A percentile compares a stretch with the other conserved stretches of the same genome.
Evolutionary conservation across 2,888 invertebrate genomes (phyloP).

Genomic region (Chrysolina haemoptera): DNA sequence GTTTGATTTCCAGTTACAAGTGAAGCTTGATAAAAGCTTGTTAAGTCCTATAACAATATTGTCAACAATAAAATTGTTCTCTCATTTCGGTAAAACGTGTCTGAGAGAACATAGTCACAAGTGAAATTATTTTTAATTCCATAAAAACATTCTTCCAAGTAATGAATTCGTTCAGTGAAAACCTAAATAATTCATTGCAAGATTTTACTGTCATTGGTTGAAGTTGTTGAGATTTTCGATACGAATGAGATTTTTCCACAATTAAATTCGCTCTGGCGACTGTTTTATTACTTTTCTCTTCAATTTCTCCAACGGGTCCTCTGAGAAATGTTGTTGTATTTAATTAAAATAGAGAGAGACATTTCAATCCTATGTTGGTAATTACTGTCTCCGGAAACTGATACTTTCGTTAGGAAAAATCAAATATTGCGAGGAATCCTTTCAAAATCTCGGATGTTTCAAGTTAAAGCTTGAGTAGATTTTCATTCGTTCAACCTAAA

Average conservation of each 20-base stretch:
- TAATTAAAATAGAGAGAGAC: background rate
- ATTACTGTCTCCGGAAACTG: background rate
- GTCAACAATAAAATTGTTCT: conserved; percentile 4
- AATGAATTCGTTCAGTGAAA: background rate
- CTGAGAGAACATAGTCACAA: background rate
- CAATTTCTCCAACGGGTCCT: conserved; percentile 16
- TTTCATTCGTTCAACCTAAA: background rate
- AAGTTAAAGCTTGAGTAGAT: background rate
- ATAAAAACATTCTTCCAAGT: conserved; percentile 2
- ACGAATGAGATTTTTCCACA: conserved; percentile 21
- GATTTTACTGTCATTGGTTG: background rate
- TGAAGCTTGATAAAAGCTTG: no score
- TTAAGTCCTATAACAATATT: background rate
- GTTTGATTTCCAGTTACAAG: no score
- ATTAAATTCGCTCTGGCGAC: background rate
- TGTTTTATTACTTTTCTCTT: conserved; percentile 20
- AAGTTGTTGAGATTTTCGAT: conserved; percentile 9
- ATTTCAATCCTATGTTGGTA: background rate
- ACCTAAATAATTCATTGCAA: conserved; percentile 26
- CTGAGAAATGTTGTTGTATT: conserved; percentile 13
- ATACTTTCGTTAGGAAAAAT: background rate
- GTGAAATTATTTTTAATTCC: conserved; percentile 13
- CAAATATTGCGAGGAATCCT: background rate
- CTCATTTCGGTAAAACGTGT: background rate
- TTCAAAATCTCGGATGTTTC: background rate